A percentile compares a stretch with the other conserved stretches of the same genome.
Conservation (phyloP, 2,797 vertebrate genomes). For the Lacerta agilis region DNA sequence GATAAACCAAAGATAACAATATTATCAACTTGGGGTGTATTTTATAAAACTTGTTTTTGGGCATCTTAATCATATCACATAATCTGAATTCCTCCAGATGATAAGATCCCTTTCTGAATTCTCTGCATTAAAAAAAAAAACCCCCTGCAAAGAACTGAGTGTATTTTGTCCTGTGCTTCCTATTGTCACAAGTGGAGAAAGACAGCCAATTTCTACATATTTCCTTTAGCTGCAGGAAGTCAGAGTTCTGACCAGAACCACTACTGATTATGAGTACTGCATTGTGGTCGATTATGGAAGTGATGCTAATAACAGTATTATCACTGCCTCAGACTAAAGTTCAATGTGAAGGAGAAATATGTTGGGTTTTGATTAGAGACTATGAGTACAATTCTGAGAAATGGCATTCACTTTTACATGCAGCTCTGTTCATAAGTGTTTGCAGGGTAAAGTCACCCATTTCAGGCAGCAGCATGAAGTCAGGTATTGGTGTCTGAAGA, state of each 20-base stretch:
- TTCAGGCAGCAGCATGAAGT: neutral
- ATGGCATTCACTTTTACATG: neutral
- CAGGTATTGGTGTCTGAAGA: neutral
- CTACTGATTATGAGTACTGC: neutral
- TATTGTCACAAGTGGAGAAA: neutral
- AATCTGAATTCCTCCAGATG: neutral
- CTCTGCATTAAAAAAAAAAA: too few relatives aligned
- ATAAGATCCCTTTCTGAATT: neutral
- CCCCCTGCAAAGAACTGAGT: too few relatives aligned
- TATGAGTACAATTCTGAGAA: neutral
- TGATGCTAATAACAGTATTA: neutral
- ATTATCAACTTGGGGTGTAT: neutral
- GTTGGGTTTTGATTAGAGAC: too few relatives aligned
- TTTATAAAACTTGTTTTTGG: constrained; percentile 19
- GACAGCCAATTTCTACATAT: neutral
- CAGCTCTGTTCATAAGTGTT: neutral
- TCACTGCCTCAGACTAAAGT: neutral
- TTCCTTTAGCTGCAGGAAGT: neutral
- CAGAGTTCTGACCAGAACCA: neutral
- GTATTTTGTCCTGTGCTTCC: neutral
- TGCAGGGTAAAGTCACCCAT: neutral
- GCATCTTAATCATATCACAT: constrained; percentile 13
- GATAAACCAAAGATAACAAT: constrained; percentile 28
- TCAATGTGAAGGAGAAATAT: neutral
- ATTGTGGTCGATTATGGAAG: neutral